Evolutionary conservation across 2,113 vertebrate species (phyloP).

Genomic region (Trogon surrucura): DNA sequence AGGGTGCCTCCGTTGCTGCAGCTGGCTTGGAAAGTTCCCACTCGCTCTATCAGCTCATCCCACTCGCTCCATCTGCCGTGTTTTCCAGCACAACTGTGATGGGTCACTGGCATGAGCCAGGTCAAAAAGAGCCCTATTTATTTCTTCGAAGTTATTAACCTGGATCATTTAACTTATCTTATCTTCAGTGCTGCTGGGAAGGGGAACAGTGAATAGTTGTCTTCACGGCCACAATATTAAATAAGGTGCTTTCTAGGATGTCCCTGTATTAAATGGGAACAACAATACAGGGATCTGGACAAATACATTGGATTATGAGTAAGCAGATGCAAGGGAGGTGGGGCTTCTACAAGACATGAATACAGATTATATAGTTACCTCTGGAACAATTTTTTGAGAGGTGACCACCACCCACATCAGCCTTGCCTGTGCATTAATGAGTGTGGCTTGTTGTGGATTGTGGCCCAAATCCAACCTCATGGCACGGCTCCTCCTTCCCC

Average conservation of each 20-base stretch:
- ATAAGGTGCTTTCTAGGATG: background rate
- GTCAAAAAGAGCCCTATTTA: background rate
- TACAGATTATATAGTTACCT: background rate
- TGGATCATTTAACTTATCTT: background rate
- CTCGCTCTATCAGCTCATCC: rapidly evolving
- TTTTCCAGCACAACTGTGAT: background rate
- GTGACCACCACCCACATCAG: background rate
- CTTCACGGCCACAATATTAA: background rate
- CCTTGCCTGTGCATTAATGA: background rate
- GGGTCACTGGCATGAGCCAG: background rate
- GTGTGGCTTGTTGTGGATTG: background rate
- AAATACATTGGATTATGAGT: background rate
- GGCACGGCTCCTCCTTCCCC: background rate
- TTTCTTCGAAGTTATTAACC: background rate
- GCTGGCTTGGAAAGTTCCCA: background rate
- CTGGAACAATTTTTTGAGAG: background rate
- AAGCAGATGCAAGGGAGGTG: background rate
- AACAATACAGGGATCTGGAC: background rate
- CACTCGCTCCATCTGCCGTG: background rate
- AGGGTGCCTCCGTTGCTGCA: background rate
- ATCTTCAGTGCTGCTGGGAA: background rate
- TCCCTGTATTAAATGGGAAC: background rate
- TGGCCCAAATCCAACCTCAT: background rate
- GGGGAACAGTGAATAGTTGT: background rate
- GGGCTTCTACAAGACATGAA: background rate